Evolutionary conservation across 2,113 vertebrate species (phyloP), one percentile per base, ranked within the genome.

Genomic region (Vidua macroura): DNA sequence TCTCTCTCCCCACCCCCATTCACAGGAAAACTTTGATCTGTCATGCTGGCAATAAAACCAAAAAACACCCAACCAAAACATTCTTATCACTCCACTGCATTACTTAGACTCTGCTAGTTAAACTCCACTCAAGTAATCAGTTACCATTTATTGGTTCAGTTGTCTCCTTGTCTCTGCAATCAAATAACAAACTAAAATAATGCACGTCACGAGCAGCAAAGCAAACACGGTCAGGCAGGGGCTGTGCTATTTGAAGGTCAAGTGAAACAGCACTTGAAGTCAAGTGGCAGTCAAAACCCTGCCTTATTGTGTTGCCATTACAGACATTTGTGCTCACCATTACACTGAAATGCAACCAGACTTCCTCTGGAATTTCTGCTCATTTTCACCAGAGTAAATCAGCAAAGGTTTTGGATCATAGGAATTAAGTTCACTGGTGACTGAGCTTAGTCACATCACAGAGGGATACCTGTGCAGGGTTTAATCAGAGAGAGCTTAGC

Each of bases 21-120:
- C 72, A 46, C 39, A 87, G 59, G 80, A 92, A 92, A 86, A 90
- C 82, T 96, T 96, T 94, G 79, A 97, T 96, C 92, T 97, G 78
- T 88, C 69, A 83, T 3, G 1, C 22, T 80, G 70, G 75, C 46
- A 75, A 48, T 92, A 96, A 95, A 97, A 87, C 37, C 5, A 68
- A 64, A 73, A 88, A 83, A 58, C 31, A 41, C 49, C 43, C 4
- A 0, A 83, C 30, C 76, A 74, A 76, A 92, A 23, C 73, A 92
- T 86, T 92, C 68, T 66, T 78, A 59, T 59, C 48, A 39, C 75
- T 85, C 25, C 15, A 48, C 14, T 68, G 39, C 67, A 79, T 67
- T 67, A 43, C 73, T 91, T 30, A 67, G 11, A 33, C n/a, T 52
- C 51, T 52, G 59, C 49, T 93, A 89, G 83, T 95, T 93, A 95